These are phyloP conservation scores for Chaenocephalus aceratus DNA, from an alignment of 2,113 vertebrate species.

Conservation along the genomic window DNA sequence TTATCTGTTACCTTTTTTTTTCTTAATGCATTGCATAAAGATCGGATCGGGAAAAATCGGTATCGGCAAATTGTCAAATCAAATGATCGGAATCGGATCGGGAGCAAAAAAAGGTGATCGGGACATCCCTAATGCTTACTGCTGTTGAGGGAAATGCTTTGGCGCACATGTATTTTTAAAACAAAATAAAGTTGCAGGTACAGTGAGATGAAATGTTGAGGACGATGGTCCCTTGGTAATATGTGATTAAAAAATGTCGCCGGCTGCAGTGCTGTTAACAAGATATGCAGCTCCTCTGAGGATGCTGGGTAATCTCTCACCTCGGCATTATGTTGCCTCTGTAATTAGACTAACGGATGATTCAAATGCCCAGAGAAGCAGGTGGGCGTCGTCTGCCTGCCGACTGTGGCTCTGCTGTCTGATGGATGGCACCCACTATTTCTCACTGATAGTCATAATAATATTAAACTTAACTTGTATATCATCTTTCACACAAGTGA, in stretches of 20 bases:
- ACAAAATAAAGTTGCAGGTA: conserved; percentile 19
- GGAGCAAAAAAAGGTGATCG: no score
- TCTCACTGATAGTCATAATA: neutral
- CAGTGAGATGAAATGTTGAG: neutral
- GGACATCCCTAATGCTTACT: no score
- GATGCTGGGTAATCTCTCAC: conserved; percentile 33
- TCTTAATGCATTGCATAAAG: no score
- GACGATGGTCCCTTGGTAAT: conserved; percentile 16
- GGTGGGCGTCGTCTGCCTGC: conserved; percentile 18
- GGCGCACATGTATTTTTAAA: neutral
- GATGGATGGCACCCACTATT: neutral
- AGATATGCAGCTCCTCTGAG: conserved; percentile 42
- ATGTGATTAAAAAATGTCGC: conserved; percentile 44
- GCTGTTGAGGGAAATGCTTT: conserved; percentile 27
- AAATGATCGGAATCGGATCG: no score
- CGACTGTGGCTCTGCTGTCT: conserved; percentile 4
- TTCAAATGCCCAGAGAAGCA: conserved; percentile 13
- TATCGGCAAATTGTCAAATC: no score
- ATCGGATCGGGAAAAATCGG: no score
- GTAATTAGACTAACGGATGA: conserved; percentile 52
- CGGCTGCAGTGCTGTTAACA: conserved; percentile 30
- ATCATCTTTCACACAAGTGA: no score
- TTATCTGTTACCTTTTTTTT: no score
- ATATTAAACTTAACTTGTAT: no score
- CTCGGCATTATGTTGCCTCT: conserved; percentile 32